These are phyloP conservation scores for Meiosimyza decipiens DNA, from an alignment of 2,888 invertebrate species.

Conservation along the genomic window DNA sequence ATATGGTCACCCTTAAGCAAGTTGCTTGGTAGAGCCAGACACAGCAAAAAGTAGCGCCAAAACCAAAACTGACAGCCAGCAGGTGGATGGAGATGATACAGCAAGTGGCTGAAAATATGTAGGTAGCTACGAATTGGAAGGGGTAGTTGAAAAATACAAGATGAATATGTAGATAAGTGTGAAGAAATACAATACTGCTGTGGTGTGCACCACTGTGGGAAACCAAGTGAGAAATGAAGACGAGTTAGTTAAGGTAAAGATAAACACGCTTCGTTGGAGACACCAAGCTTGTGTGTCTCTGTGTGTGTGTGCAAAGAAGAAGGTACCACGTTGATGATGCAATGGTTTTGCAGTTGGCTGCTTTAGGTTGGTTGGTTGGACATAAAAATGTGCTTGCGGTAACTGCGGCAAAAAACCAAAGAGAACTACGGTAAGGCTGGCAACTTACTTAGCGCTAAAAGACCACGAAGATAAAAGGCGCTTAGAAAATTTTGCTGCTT, in stretches of 20 bases:
- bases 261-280: slow-evolving; percentile 52
- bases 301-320: neutral
- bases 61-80: neutral
- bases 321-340: neutral
- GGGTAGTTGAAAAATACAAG: neutral
- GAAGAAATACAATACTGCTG: slow-evolving; percentile 3
- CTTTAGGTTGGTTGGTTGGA: neutral
- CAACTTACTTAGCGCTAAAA: too few relatives aligned
- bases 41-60: neutral
- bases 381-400: neutral
- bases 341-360: neutral
- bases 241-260: slow-evolving; percentile 57
- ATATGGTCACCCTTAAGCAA: neutral
- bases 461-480: slow-evolving; percentile 6
- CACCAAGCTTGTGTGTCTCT: neutral
- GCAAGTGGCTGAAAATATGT: too few relatives aligned
- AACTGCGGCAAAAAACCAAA: neutral
- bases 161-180: slow-evolving; percentile 18
- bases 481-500: neutral
- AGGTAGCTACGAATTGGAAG: neutral
- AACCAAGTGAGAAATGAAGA: slow-evolving; percentile 60
- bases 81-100: neutral
- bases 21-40: neutral
- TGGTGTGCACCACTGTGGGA: slow-evolving; percentile 31
- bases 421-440: too few relatives aligned